Evolutionary conservation across 2,113 vertebrate genomes (phyloP).

Genomic region (Dendrocopos noguchii): DNA sequence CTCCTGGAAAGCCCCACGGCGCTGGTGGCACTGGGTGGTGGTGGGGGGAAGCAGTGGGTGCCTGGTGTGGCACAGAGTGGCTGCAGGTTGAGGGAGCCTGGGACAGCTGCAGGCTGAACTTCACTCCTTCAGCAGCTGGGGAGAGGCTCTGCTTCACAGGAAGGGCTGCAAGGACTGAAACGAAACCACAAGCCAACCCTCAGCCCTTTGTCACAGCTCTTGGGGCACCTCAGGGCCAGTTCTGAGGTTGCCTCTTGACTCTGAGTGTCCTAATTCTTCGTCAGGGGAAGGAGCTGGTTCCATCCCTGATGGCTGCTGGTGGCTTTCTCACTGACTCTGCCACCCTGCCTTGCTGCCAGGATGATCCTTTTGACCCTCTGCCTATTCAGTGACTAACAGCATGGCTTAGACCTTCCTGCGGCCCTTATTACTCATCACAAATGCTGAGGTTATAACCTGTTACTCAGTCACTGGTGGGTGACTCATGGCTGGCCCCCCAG

Average conservation of each 20-base stretch:
- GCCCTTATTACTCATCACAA: slow-evolving; percentile 42
- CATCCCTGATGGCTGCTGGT: neutral
- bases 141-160: neutral
- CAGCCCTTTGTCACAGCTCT: neutral
- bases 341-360: neutral
- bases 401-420: neutral
- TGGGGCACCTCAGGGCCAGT: neutral
- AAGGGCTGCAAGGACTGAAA: neutral
- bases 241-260: neutral
- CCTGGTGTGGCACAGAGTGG: neutral
- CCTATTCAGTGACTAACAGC: neutral
- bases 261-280: neutral
- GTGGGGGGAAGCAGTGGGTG: too few species aligned
- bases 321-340: neutral
- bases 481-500: neutral
- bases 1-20: too few species aligned
- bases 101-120: neutral
- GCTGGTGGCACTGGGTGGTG: too few species aligned
- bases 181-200: neutral
- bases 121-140: fast-evolving
- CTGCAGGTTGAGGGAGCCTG: neutral
- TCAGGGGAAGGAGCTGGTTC: neutral
- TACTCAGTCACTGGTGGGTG: slow-evolving; percentile 21
- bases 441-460: neutral
- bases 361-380: neutral